Conservation (phyloP, 2,888 invertebrate species). For the Sesamia inferens region DNA sequence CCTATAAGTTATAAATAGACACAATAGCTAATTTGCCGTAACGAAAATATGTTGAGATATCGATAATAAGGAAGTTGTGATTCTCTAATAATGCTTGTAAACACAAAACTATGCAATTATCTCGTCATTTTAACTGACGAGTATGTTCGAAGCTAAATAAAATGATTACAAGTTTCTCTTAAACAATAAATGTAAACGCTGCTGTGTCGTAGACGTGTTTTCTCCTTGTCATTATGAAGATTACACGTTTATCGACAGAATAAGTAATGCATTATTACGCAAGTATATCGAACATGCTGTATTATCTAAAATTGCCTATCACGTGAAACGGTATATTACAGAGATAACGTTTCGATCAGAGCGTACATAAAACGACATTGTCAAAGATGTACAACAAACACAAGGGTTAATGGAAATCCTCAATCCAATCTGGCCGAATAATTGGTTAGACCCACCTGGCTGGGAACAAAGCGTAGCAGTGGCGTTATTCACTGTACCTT, state of each 20-base stretch:
- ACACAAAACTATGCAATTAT: slow-evolving; percentile 17
- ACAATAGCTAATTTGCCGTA: slow-evolving; percentile 30
- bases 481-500: slow-evolving; percentile 77
- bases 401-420: slow-evolving; percentile 75
- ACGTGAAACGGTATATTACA: slow-evolving; percentile 44
- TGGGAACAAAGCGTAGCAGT: slow-evolving; percentile 75
- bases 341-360: slow-evolving; percentile 61
- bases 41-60: slow-evolving; percentile 35
- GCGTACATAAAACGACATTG: slow-evolving; percentile 56
- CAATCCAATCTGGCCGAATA: slow-evolving; percentile 77
- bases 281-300: slow-evolving; percentile 46
- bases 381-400: slow-evolving; percentile 69
- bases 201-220: slow-evolving; percentile 18
- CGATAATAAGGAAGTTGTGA: slow-evolving; percentile 51
- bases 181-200: not conserved
- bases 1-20: slow-evolving; percentile 2
- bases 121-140: slow-evolving; percentile 5
- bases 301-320: slow-evolving; percentile 55
- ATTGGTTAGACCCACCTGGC: slow-evolving; percentile 78
- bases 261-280: slow-evolving; percentile 43
- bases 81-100: slow-evolving; percentile 20
- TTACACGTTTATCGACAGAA: slow-evolving; percentile 47
- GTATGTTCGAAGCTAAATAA: not conserved
- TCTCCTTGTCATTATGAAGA: slow-evolving; percentile 45
- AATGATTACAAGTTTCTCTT: not conserved